Base-by-base conservation (phyloP, 2,888 invertebrate species). In the Philereme vetulata region DNA sequence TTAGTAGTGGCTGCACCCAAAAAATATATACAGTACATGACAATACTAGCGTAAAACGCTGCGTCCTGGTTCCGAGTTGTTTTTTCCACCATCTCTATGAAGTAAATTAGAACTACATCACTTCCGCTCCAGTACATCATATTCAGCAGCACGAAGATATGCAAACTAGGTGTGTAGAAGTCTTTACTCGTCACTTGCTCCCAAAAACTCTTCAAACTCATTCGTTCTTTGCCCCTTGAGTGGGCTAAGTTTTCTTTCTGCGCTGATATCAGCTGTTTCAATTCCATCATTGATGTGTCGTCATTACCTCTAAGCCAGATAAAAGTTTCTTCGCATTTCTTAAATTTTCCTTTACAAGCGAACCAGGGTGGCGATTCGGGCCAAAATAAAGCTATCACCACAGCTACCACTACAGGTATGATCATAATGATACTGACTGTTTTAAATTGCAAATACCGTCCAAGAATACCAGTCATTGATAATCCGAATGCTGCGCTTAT, bases 351-450 rank as follows among this genome's bases (percentile, higher is more conserved):
- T 57, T 58, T 70, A 11, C 51, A 67, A 4, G 72, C 72, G 4
- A 68, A 49, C 71, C 71, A 72, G 3, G 62, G 54, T 5, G 72
- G 72, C 6, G 72, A 71, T 44, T 72, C 71, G 0, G 70, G 70
- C 70, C 71, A 72, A 6, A 68, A 46, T 33, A 64, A 66, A 0
- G 61, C 48, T 10, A 66, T 42, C 0, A 51, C 6, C 5, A 65
- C 7, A 6, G 67, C 67, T 4, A 67, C 0, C 0, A 61, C 6
- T 32, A 59, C 48, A 0, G 68, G 68, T 0, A 48, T 34, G 4
- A 60, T 9, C 66, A 70, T 66, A 9, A 70, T 65, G 7, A 45
- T 6, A 46, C 63, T 60, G 4, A 70, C 56, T 0, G 60, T 67
- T 55, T 64, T 66, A 5, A 45, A 65, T 48, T 66, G 65, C 7